Conservation (phyloP, 2,113 vertebrate genomes). For the Regulus satrapa region DNA sequence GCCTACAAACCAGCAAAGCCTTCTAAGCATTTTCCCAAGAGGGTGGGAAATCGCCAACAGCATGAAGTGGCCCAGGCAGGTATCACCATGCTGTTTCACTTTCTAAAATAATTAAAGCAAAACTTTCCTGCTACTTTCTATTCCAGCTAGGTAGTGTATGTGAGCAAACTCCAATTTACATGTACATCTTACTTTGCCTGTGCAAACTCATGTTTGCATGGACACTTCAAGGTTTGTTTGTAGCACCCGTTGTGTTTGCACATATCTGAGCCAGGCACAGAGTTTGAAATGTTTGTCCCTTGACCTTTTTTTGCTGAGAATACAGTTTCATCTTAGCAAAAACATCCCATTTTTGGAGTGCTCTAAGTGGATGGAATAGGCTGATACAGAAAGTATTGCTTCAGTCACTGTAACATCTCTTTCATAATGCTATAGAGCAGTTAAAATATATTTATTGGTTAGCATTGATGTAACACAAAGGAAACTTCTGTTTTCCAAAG, state of each 20-base stretch:
- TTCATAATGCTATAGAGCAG: not conserved
- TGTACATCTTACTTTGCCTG: not conserved
- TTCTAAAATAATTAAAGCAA: not conserved
- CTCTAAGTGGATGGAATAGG: not conserved
- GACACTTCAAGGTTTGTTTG: not conserved
- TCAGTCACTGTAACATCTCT: not conserved
- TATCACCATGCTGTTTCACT: not conserved
- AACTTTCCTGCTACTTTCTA: not conserved
- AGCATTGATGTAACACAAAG: not conserved
- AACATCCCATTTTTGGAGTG: not conserved
- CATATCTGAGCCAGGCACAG: not conserved
- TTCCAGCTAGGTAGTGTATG: not conserved
- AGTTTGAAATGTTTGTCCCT: not conserved
- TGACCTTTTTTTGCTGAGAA: not conserved
- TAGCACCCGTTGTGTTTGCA: not conserved
- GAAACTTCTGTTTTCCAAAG: not conserved
- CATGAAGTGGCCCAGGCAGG: not conserved
- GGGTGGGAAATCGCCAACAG: not conserved
- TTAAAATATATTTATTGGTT: not conserved
- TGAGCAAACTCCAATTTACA: not conserved
- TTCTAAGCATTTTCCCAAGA: not conserved
- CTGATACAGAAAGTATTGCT: not conserved
- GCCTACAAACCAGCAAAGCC: not conserved
- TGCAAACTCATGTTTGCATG: not conserved
- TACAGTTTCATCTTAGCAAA: not conserved